phyloP scores from a whole-genome alignment of 2,797 vertebrate genomes.

The Holocentrus rufus region DNA sequence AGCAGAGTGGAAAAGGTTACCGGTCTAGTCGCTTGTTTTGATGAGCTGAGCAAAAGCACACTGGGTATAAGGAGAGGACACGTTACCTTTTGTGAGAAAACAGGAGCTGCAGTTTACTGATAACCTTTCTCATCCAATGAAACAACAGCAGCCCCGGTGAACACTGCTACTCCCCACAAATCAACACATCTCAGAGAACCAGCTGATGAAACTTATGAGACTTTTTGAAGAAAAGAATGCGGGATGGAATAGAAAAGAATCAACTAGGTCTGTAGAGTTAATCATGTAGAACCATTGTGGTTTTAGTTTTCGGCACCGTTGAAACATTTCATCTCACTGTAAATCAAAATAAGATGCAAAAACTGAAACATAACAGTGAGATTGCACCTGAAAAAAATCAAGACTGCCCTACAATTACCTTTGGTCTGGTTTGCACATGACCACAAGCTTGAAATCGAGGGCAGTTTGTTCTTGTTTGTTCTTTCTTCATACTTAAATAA shows the following conservation, averaged over 20 bases:
- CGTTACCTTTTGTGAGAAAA: not conserved
- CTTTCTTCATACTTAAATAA: not conserved
- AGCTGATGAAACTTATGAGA: not conserved
- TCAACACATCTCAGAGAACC: not conserved
- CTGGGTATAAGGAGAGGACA: not conserved
- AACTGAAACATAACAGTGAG: too few relatives aligned
- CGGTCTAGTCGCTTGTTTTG: not conserved
- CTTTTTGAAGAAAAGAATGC: not conserved
- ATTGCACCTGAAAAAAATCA: too few relatives aligned
- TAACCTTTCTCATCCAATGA: not conserved
- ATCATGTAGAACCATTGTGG: too few relatives aligned
- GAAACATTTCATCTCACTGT: too few relatives aligned
- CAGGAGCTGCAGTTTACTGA: not conserved
- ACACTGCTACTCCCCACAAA: slow-evolving; percentile 2
- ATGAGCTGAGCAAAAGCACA: not conserved
- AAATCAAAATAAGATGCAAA: too few relatives aligned
- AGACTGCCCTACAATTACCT: too few relatives aligned
- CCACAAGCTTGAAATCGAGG: too few relatives aligned
- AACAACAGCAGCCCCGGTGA: not conserved
- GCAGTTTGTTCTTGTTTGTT: too few relatives aligned
- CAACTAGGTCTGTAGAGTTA: not conserved
- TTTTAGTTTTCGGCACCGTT: too few relatives aligned
- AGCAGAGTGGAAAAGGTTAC: not conserved
- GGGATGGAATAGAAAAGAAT: not conserved
- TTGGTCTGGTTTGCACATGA: too few relatives aligned